These are phyloP conservation scores for Holothuria glaberrima DNA, from an alignment of 35 echinoderm and acorn worm species.

Conservation along the genomic window DNA sequence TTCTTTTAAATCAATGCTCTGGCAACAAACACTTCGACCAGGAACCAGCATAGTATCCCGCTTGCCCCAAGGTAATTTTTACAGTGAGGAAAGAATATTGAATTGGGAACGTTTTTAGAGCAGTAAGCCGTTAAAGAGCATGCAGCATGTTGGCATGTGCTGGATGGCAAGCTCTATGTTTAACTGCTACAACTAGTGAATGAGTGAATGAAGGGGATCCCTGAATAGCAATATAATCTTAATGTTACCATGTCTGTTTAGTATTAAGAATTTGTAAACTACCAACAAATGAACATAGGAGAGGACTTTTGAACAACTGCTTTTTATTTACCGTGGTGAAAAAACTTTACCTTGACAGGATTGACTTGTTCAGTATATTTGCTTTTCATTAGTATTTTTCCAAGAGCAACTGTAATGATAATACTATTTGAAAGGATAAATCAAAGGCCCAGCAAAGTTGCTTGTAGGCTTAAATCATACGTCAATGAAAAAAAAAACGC, in stretches of 20 bases:
- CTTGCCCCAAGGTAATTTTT: neutral
- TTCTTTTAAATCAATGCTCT: neutral
- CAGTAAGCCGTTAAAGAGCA: neutral
- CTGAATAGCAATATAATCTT: neutral
- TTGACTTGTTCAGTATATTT: too few relatives aligned
- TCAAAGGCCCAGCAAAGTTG: too few relatives aligned
- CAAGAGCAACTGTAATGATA: too few relatives aligned
- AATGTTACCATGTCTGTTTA: neutral
- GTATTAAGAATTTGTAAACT: neutral
- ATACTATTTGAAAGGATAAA: too few relatives aligned
- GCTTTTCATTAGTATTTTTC: too few relatives aligned
- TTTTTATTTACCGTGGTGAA: too few relatives aligned
- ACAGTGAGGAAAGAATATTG: neutral
- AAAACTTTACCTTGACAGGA: too few relatives aligned
- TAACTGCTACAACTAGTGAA: neutral
- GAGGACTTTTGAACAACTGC: too few relatives aligned
- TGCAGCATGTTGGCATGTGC: neutral
- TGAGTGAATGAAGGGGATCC: neutral
- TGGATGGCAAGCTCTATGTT: too few relatives aligned
- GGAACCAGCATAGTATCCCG: slow-evolving; percentile 1
- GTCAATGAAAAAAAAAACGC: too few relatives aligned
- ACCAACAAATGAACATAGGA: neutral
- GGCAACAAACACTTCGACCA: neutral
- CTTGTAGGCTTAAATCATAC: too few relatives aligned
- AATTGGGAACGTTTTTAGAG: neutral